Base-by-base conservation (phyloP, 2,888 invertebrate genomes). In the Eupithecia centaureata region DNA sequence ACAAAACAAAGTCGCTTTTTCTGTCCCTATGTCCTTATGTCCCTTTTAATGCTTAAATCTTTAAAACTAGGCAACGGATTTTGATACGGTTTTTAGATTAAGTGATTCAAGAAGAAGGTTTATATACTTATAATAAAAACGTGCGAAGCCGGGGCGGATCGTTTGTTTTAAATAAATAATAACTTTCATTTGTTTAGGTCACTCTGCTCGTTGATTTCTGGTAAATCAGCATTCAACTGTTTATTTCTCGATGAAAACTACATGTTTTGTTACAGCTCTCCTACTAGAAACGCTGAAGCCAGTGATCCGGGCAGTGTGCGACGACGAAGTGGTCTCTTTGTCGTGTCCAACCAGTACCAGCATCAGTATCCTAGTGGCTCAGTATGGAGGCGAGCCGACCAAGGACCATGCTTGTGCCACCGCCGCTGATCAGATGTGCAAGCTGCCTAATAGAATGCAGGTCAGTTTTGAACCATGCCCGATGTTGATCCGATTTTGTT, bases 311-410 rank as follows among this genome's bases (percentile, higher is more conserved):
- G 96, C 97, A 59, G 97, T 97, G 28, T 99, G 99, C 90, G 98
- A 98, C 86, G 97, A 97, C 63, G 96, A 98, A 82, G 94, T 95
- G 79, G 96, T 99, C 81, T 95, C 95, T 57, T 94, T 99, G 71
- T 95, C 96, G 77, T 99, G 99, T 90, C 98, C 98, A n/a, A 94
- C 95, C 54, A 97, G 97, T 59, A 98, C 99, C n/a, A 96, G 97
- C 78, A 98, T 99, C 85, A 96, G 96, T 78, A 96, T 98, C 73
- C 96, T 97, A 71, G 94, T 97, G 76, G 98, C 98, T 12, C 97
- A 97, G 83, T 98, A 98, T 82, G 98, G 97, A 32, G 95, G 96
- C 76, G 94, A 94, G 0, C 79, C 84, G 1, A 82, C 85, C 0
- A 90, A 91, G 25, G 89, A 88, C 0, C 86, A 88, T 63, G 86